A percentile compares a stretch with the other conserved stretches of the same genome.
Conservation (phyloP, 1,140 invertebrate genomes). For the Tetramorium parvispinum region DNA sequence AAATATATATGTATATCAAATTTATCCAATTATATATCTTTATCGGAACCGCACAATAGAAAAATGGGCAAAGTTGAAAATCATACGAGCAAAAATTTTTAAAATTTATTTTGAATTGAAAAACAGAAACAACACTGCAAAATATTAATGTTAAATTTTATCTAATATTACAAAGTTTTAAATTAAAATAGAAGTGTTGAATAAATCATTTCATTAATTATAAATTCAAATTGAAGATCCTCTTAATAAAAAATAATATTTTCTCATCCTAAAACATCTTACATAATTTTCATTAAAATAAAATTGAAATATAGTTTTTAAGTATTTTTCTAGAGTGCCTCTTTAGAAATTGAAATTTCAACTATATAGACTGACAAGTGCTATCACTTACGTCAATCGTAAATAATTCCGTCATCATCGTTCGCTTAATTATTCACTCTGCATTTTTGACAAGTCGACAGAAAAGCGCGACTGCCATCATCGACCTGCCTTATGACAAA, state of each 20-base stretch:
- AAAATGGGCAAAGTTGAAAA: not conserved
- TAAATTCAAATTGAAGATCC: not conserved
- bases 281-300: not conserved
- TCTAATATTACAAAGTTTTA: not conserved
- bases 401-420: not conserved
- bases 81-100: not conserved
- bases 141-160: not conserved
- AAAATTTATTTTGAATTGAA: not conserved
- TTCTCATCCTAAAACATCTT: not conserved
- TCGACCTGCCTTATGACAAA: constrained; percentile 51
- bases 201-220: not conserved
- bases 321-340: not conserved
- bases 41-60: not conserved
- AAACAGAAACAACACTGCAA: not conserved
- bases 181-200: not conserved
- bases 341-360: constrained; percentile 10
- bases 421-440: constrained; percentile 28
- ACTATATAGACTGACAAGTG: not conserved
- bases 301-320: not conserved
- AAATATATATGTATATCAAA: constrained; percentile 36
- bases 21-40: constrained; percentile 3
- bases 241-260: not conserved
- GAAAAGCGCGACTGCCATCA: not conserved
- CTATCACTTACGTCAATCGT: constrained; percentile 7
- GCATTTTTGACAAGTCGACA: constrained; percentile 36